phyloP scores from a whole-genome alignment of 1,140 invertebrate genomes.

The Xylocopa sonorina region DNA sequence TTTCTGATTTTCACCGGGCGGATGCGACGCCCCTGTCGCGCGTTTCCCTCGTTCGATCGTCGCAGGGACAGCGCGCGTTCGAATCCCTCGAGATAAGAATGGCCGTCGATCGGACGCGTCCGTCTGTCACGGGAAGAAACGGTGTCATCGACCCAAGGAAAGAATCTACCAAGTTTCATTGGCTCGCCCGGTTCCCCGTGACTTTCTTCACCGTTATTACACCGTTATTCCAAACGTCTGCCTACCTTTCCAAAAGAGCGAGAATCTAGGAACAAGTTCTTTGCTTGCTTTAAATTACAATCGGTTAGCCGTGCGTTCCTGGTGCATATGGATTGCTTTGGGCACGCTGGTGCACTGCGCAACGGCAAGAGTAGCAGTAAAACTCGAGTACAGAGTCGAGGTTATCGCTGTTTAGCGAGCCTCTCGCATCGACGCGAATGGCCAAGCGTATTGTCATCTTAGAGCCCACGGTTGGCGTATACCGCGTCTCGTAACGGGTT shows the following conservation, averaged over 20 bases:
- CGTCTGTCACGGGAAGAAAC: slow-evolving; percentile 41
- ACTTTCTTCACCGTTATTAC: slow-evolving; percentile 75
- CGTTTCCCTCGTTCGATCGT: background rate
- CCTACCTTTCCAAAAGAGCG: slow-evolving; percentile 76
- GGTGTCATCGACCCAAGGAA: slow-evolving; percentile 55
- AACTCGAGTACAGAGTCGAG: too few relatives aligned
- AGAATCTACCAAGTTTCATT: slow-evolving; percentile 53
- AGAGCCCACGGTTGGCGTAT: too few relatives aligned
- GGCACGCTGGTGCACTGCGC: slow-evolving; percentile 11
- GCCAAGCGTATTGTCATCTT: slow-evolving; percentile 4
- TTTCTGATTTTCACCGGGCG: background rate
- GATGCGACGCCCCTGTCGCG: too few relatives aligned
- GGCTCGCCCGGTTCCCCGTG: slow-evolving; percentile 54
- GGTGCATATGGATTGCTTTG: background rate
- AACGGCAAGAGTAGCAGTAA: background rate
- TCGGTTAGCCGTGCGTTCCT: slow-evolving; percentile 38
- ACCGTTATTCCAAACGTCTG: slow-evolving; percentile 75
- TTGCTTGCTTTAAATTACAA: slow-evolving; percentile 70
- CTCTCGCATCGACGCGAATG: background rate
- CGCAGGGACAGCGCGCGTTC: too few relatives aligned
- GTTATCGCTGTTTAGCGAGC: background rate
- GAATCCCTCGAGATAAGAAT: background rate
- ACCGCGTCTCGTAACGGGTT: too few relatives aligned
- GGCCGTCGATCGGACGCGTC: slow-evolving; percentile 15
- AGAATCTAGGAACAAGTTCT: slow-evolving; percentile 76